Percentiles rank a stretch among this genome's conserved stretches.
These are phyloP conservation scores for Nicator chloris DNA, from an alignment of 2,113 vertebrate genomes.

Conservation along the genomic window DNA sequence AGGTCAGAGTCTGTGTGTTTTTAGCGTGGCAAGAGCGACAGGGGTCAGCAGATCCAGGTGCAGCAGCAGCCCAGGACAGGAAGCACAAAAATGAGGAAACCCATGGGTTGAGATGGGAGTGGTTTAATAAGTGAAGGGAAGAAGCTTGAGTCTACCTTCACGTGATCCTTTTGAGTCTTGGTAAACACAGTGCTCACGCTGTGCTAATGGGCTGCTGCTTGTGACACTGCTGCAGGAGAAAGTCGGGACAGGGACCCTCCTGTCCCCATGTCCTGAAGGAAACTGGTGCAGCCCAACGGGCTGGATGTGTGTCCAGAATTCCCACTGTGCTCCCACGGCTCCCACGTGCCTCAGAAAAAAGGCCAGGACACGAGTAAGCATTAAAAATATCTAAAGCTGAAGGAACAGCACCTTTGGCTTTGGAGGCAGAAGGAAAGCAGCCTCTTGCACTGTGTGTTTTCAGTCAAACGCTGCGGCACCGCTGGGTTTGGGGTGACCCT, in stretches of 20 bases:
- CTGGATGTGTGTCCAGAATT: fast-evolving
- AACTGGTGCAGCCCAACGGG: fast-evolving
- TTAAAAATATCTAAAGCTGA: fast-evolving
- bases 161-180: background rate
- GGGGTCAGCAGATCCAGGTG: background rate
- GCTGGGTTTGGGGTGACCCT: fast-evolving
- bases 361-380: fast-evolving
- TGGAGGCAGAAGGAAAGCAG: fast-evolving
- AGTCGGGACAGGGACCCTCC: fast-evolving
- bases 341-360: fast-evolving
- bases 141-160: background rate
- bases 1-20: too few species aligned
- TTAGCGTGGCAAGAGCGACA: too few species aligned
- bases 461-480: fast-evolving
- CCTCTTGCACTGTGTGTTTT: too few species aligned
- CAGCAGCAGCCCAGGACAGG: background rate
- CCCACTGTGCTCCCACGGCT: too few species aligned
- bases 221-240: fast-evolving
- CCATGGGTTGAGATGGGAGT: fast-evolving
- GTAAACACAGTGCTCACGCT: fast-evolving
- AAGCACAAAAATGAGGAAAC: background rate
- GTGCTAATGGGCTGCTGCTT: background rate
- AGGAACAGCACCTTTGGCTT: fast-evolving
- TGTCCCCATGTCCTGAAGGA: fast-evolving
- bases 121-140: background rate